A percentile compares a stretch with the other conserved stretches of the same genome.
Evolutionary conservation across 2,888 invertebrate species (phyloP).

Genomic region (Apotomis turbidana): DNA sequence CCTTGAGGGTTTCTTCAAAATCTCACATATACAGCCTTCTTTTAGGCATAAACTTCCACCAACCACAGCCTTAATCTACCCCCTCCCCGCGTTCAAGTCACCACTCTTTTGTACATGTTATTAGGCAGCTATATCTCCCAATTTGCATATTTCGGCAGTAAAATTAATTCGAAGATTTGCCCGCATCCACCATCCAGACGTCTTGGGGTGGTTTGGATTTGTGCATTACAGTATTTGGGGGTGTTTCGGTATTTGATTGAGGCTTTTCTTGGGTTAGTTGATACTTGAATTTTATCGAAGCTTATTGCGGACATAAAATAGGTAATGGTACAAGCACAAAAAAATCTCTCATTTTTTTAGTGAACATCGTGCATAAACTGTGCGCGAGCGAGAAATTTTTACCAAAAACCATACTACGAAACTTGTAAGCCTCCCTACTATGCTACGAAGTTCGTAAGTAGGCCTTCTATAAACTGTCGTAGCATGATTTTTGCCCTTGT

Average conservation of each 20-base stretch:
- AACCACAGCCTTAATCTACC: constrained; percentile 52
- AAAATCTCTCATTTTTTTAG: too few species aligned
- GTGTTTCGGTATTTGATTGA: constrained; percentile 37
- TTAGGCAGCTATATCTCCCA: constrained; percentile 80
- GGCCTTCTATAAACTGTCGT: too few species aligned
- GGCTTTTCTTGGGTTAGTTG: constrained; percentile 16
- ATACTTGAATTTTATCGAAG: background rate
- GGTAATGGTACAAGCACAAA: too few species aligned
- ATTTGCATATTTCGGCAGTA: constrained; percentile 85
- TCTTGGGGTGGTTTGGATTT: constrained; percentile 72
- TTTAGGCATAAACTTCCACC: constrained; percentile 48
- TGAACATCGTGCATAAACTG: too few species aligned
- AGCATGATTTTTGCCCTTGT: too few species aligned
- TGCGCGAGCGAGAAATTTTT: too few species aligned
- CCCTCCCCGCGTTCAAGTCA: constrained; percentile 70
- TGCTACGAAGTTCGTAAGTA: too few species aligned
- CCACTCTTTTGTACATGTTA: constrained; percentile 85
- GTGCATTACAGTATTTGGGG: constrained; percentile 71
- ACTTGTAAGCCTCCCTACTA: too few species aligned
- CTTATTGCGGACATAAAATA: background rate
- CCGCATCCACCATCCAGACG: constrained; percentile 75
- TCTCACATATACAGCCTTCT: constrained; percentile 39
- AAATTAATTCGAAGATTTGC: constrained; percentile 85
- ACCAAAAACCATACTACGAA: too few species aligned
- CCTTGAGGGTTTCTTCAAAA: background rate